Conservation (phyloP, 2,888 invertebrate genomes). For the Neelides folsomi region DNA sequence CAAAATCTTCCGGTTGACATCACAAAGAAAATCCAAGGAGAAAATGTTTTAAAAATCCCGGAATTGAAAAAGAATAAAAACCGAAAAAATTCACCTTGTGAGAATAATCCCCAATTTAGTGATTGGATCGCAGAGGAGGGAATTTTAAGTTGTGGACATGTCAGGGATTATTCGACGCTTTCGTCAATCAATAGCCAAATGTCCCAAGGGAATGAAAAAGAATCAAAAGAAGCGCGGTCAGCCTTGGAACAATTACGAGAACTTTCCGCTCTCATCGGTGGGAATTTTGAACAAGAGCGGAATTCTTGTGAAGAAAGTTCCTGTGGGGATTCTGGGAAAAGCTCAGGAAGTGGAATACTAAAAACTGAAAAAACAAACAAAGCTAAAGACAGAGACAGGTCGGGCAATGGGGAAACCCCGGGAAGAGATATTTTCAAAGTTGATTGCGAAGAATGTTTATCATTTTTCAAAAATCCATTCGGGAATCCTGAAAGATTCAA, state of each 20-base stretch:
- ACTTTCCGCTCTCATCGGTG: conserved; percentile 25
- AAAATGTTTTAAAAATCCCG: no score
- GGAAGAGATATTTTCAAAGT: conserved; percentile 5
- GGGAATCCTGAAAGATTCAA: background rate
- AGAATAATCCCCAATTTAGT: background rate
- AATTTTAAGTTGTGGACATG: conserved; percentile 28
- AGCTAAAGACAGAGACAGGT: background rate
- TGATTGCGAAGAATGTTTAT: conserved; percentile 14
- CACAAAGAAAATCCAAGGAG: no score
- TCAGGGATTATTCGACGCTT: conserved; percentile 26
- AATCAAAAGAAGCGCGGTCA: conserved; percentile 12
- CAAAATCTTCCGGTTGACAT: no score
- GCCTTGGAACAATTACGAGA: conserved; percentile 28
- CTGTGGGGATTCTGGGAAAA: conserved; percentile 26
- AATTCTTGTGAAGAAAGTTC: conserved; percentile 24
- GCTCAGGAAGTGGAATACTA: conserved; percentile 17
- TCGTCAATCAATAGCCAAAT: conserved; percentile 14
- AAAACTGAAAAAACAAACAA: conserved; percentile 1
- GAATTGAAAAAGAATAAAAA: background rate
- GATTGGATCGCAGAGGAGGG: no score
- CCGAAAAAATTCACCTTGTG: background rate
- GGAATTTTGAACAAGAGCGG: conserved; percentile 15
- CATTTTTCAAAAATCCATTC: conserved; percentile 11
- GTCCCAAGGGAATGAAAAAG: conserved; percentile 3
- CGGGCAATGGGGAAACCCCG: background rate